Base-by-base conservation (phyloP, 2,888 invertebrate genomes). In the Rhingia campestris region DNA sequence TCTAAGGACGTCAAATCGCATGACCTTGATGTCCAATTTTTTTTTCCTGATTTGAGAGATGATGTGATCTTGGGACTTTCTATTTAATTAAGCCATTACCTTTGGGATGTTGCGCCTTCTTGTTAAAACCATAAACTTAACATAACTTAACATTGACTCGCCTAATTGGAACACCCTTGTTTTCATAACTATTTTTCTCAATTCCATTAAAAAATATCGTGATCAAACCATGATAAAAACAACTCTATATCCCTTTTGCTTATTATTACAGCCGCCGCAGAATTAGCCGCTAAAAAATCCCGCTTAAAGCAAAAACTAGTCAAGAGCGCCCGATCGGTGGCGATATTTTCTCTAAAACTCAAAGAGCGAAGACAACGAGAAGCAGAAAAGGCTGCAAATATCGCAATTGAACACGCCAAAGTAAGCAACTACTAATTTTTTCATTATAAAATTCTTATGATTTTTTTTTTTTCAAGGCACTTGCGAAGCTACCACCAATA, bases 291-390 rank as follows among this genome's bases (percentile, higher is more conserved):
- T 4, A 94, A 94, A 76, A 95, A 95, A 88, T 94, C 94, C 43
- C 93, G 94, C 10, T 93, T 95, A 14, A 95, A 95, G 88, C 96
- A 96, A 59, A 94, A 94, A 87, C 90, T 97, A 33, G 96, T 97
- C 91, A 97, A 97, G 90, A 94, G 96, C 63, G 96, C 97, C 5
- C 93, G 96, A 10, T 96, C 96, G 0, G 96, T 97, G 51, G 96
- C 96, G 4, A 96, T 97, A 89, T 97, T 97, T 91, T 96, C 96
- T 4, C 91, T 97, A 61, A 96, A 96, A 73, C 91, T 97, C 84
- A 95, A 95, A 88, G 95, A 95, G 88, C 92, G 95, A n/a, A 93
- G 96, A 67, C 96, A 96, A 72, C 92, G 96, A 37, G 96, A 96
- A 88, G 96, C 96, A 0, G 94, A 94, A 81, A 91, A 92, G 67